These are phyloP conservation scores for Pterophyllum scalare DNA, from an alignment of 2,113 vertebrate genomes.

Conservation along the genomic window DNA sequence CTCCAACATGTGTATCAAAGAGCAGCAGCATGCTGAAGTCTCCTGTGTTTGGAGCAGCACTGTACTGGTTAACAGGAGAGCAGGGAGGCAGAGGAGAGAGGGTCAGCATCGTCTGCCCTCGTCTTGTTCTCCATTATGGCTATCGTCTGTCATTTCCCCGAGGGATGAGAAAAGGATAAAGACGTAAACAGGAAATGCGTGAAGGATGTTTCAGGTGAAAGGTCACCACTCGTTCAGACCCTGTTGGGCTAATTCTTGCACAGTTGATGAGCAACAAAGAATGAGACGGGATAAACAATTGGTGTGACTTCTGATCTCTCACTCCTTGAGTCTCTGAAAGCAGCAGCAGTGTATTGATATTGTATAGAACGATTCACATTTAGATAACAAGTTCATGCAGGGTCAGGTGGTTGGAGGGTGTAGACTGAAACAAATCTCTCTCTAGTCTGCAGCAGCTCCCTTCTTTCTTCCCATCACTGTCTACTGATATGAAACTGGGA, in stretches of 20 bases:
- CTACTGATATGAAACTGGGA: slow-evolving; percentile 15
- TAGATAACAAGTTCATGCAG: slow-evolving; percentile 70
- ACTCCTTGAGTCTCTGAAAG: slow-evolving; percentile 53
- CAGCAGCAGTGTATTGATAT: slow-evolving; percentile 61
- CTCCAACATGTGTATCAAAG: slow-evolving; percentile 55
- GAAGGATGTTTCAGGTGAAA: slow-evolving; percentile 62
- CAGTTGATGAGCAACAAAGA: slow-evolving; percentile 8
- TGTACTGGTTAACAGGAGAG: slow-evolving; percentile 6
- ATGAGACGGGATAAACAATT: slow-evolving; percentile 14
- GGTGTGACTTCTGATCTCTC: slow-evolving; percentile 42
- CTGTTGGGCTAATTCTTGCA: slow-evolving; percentile 11
- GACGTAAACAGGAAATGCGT: slow-evolving; percentile 12
- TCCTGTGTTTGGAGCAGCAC: slow-evolving; percentile 39
- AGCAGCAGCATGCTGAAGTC: slow-evolving; percentile 52
- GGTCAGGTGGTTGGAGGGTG: slow-evolving; percentile 29
- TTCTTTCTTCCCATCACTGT: slow-evolving; percentile 14
- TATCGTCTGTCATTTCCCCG: slow-evolving; percentile 48
- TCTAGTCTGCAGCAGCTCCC: slow-evolving; percentile 33
- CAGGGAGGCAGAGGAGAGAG: background rate
- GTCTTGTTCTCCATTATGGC: slow-evolving; percentile 51
- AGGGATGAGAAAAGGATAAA: slow-evolving; percentile 14
- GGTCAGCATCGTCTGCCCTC: background rate
- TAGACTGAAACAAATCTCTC: slow-evolving; percentile 1
- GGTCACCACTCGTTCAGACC: slow-evolving; percentile 62
- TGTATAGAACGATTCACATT: slow-evolving; percentile 49